phyloP scores from a whole-genome alignment of 2,797 vertebrate genomes.

The Leptoclinus maculatus region DNA sequence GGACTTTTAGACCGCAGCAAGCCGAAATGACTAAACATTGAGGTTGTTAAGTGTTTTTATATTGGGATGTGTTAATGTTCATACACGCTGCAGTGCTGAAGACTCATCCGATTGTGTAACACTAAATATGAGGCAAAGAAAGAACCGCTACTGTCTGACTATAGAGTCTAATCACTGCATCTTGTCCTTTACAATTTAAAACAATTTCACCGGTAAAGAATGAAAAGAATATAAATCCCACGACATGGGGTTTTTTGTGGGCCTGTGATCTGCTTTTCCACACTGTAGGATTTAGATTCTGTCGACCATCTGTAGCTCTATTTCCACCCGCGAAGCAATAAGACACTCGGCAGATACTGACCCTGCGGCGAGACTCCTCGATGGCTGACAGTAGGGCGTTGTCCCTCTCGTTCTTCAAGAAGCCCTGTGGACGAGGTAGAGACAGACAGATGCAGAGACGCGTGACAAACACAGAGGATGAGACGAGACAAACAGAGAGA shows the following conservation, averaged over 20 bases:
- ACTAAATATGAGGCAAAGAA: slow-evolving; percentile 7
- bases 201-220: neutral
- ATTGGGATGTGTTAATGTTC: slow-evolving; percentile 10
- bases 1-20: slow-evolving; percentile 67
- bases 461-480: slow-evolving; percentile 1
- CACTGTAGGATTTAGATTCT: slow-evolving; percentile 4
- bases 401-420: slow-evolving; percentile 98
- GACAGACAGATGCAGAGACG: slow-evolving; percentile 23
- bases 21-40: slow-evolving; percentile 38
- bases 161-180: neutral
- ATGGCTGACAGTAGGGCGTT: slow-evolving; percentile 97
- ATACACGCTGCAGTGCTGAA: slow-evolving; percentile 1
- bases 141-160: neutral
- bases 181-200: neutral
- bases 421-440: slow-evolving; percentile 85
- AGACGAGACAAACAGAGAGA: slow-evolving; percentile 19
- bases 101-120: slow-evolving; percentile 6
- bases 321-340: slow-evolving; percentile 1
- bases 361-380: slow-evolving; percentile 97
- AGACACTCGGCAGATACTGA: slow-evolving; percentile 77
- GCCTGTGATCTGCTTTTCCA: neutral
- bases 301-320: neutral
- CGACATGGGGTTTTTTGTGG: neutral
- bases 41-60: slow-evolving; percentile 32
- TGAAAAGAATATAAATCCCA: neutral